A percentile compares a stretch with the other conserved stretches of the same genome.
These are phyloP conservation scores for Drosophila kikkawai DNA, from an alignment of 1,140 invertebrate genomes.

Conservation along the genomic window DNA sequence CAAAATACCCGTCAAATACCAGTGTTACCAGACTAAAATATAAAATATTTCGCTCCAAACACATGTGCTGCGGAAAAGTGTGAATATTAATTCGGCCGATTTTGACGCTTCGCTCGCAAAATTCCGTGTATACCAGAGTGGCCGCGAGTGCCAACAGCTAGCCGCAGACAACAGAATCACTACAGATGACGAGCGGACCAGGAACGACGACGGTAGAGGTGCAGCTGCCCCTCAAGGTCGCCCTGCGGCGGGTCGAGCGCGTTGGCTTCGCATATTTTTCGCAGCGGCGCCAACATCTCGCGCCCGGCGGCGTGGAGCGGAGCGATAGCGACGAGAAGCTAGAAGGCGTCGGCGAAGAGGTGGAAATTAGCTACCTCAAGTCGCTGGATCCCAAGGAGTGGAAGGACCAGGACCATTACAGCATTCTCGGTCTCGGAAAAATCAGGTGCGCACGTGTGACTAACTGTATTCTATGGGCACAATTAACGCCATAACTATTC, in stretches of 20 bases:
- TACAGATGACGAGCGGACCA: conserved; percentile 30
- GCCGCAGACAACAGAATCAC: conserved; percentile 21
- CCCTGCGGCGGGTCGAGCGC: conserved; percentile 87
- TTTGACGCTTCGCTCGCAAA: conserved; percentile 28
- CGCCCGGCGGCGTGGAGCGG: conserved; percentile 64
- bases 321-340: conserved; percentile 77
- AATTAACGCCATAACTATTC: conserved; percentile 1
- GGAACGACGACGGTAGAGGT: conserved; percentile 42
- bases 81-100: conserved; percentile 19
- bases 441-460: conserved; percentile 86
- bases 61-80: conserved; percentile 40
- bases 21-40: too few relatives aligned
- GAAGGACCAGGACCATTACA: conserved; percentile 99
- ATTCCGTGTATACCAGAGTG: conserved; percentile 30
- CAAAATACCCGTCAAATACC: too few relatives aligned
- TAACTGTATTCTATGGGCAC: conserved; percentile 15
- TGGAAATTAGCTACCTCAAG: conserved; percentile 93
- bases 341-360: conserved; percentile 87
- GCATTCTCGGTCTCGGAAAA: conserved; percentile 94
- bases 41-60: conserved; percentile 8
- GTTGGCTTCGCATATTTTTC: conserved; percentile 74
- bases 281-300: conserved; percentile 68
- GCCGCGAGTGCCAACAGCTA: conserved; percentile 25
- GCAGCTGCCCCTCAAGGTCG: conserved; percentile 67
- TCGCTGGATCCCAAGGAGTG: conserved; percentile 98